These are phyloP conservation scores for Rhyacophila brunnea DNA, from an alignment of 1,140 invertebrate species.

Conservation along the genomic window DNA sequence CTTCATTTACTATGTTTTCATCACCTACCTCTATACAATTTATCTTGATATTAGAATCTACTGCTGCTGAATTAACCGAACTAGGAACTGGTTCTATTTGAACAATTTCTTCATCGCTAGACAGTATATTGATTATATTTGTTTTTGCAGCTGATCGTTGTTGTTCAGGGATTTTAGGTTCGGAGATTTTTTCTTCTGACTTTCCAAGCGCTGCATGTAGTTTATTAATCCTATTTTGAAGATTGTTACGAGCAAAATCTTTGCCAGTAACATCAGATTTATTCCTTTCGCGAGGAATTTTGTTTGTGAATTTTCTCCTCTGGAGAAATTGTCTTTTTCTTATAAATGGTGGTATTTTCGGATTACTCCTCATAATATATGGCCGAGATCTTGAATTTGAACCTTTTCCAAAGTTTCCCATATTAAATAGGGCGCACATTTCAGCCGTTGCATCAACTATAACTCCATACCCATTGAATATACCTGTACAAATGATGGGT, in stretches of 20 bases:
- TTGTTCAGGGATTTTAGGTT: neutral
- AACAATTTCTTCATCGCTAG: conserved; percentile 22
- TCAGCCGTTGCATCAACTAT: conserved; percentile 60
- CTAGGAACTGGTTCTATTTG: neutral
- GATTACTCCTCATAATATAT: conserved; percentile 44
- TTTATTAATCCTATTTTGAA: conserved; percentile 13
- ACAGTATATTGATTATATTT: conserved; percentile 23
- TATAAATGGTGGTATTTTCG: conserved; percentile 49
- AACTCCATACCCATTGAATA: conserved; percentile 64
- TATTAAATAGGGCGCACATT: conserved; percentile 62
- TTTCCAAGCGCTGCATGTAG: conserved; percentile 5
- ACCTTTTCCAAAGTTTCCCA: conserved; percentile 76
- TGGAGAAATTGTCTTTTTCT: conserved; percentile 57
- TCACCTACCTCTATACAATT: too few species aligned
- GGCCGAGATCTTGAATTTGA: conserved; percentile 62
- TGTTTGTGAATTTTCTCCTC: conserved; percentile 55
- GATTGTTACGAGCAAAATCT: neutral
- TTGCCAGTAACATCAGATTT: neutral
- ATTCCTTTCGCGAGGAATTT: conserved; percentile 36
- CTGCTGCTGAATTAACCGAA: too few species aligned
- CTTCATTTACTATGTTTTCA: too few species aligned
- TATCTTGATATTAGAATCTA: too few species aligned
- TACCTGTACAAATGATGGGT: conserved; percentile 56
- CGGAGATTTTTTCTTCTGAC: conserved; percentile 33
- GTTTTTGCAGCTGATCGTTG: conserved; percentile 18